Conservation (phyloP, 2,113 vertebrate genomes). For the Gnathonemus echidnorhynchus region DNA sequence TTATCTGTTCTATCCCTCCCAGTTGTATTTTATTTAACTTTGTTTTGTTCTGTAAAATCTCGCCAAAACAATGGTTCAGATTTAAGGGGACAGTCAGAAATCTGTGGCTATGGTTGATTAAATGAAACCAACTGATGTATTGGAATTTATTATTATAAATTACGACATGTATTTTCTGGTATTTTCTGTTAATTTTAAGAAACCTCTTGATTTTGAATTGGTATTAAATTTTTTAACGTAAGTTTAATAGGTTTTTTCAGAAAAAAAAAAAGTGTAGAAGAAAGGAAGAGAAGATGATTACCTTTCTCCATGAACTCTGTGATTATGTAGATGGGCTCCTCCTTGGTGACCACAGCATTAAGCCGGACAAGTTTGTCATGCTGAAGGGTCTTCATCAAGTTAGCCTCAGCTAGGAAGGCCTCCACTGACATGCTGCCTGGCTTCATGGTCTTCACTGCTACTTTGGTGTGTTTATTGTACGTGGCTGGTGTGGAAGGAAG, state of each 20-base stretch:
- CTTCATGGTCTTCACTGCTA: constrained; percentile 97
- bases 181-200: not conserved
- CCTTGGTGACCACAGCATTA: constrained; percentile 79
- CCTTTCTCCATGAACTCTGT: constrained; percentile 97
- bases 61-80: not conserved
- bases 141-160: not conserved
- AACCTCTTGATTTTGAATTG: not conserved
- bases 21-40: not conserved
- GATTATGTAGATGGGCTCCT: constrained; percentile 93
- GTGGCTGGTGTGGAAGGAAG: constrained; percentile 56
- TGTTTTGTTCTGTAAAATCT: not conserved
- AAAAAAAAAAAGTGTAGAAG: not conserved
- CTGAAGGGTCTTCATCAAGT: constrained; percentile 89
- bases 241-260: not conserved
- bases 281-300: constrained; percentile 29
- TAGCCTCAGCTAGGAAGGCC: constrained; percentile 87
- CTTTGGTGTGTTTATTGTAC: constrained; percentile 92
- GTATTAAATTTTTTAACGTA: not conserved
- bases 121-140: not conserved
- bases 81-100: not conserved
- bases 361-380: constrained; percentile 89
- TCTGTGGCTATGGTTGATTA: not conserved
- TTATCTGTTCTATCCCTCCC: not conserved
- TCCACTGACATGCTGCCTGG: constrained; percentile 84
- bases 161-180: not conserved